phyloP scores from a whole-genome alignment of 2,113 vertebrate genomes.

The Odobenus rosmarus region DNA sequence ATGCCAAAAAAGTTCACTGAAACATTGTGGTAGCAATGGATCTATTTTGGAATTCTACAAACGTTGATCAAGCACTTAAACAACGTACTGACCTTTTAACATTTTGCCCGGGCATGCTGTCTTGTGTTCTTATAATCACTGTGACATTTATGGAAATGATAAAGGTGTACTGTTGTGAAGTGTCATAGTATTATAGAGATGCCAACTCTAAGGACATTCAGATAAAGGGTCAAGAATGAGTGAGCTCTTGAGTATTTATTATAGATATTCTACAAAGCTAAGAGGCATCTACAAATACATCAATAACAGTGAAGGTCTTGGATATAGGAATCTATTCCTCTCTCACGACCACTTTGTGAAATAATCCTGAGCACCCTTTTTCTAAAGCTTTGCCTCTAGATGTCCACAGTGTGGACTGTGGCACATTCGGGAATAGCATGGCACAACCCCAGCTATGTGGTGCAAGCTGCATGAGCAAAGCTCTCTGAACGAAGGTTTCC shows the following conservation, averaged over 20 bases:
- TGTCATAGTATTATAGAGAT: neutral
- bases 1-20: neutral
- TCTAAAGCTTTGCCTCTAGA: neutral
- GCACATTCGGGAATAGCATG: fast-evolving
- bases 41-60: neutral
- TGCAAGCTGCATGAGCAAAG: fast-evolving
- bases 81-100: fast-evolving
- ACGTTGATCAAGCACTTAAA: neutral
- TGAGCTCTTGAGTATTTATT: neutral
- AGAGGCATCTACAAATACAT: neutral
- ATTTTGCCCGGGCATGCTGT: neutral
- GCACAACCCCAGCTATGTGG: fast-evolving
- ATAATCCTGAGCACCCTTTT: neutral
- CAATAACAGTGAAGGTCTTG: fast-evolving
- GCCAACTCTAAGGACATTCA: fast-evolving
- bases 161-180: neutral
- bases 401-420: fast-evolving
- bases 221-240: neutral
- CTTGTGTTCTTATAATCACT: fast-evolving
- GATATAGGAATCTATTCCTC: neutral
- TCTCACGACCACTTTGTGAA: neutral
- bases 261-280: too few species aligned
- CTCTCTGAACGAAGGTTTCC: neutral
- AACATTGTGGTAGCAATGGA: fast-evolving
- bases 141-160: too few species aligned